phyloP scores from a whole-genome alignment of 2,113 vertebrate species.

The Leucoraja erinaceus region DNA sequence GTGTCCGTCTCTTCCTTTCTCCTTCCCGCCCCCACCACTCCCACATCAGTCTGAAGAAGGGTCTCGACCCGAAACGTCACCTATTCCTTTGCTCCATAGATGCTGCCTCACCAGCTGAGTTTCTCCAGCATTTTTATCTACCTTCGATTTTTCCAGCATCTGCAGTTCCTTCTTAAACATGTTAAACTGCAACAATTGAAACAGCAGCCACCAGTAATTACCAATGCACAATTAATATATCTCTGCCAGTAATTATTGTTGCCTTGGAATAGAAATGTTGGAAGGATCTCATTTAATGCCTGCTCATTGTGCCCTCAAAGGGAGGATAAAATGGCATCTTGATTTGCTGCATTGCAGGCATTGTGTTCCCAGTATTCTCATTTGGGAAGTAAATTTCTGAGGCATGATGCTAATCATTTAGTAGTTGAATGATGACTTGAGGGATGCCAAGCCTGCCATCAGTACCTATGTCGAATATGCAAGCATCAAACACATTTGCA shows the following conservation, averaged over 20 bases:
- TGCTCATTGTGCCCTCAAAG: neutral
- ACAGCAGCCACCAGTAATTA: neutral
- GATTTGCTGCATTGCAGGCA: neutral
- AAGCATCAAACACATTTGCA: neutral
- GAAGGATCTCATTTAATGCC: neutral
- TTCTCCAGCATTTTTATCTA: too few species aligned
- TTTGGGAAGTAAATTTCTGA: neutral
- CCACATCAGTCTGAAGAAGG: too few species aligned
- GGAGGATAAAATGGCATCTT: neutral
- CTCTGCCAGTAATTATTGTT: neutral
- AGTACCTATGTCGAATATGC: neutral
- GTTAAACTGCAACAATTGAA: neutral
- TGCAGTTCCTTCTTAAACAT: too few species aligned
- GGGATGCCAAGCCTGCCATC: neutral
- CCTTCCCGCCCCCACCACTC: too few species aligned
- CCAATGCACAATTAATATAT: neutral
- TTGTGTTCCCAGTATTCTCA: neutral
- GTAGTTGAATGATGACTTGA: neutral
- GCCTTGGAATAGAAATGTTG: neutral
- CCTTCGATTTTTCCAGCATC: too few species aligned
- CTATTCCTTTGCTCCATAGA: too few species aligned
- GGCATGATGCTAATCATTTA: neutral
- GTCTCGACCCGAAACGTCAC: too few species aligned
- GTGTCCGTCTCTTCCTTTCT: too few species aligned
- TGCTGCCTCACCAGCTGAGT: too few species aligned